Base-by-base conservation (phyloP, 2,113 vertebrate species). In the Lanius collurio region DNA sequence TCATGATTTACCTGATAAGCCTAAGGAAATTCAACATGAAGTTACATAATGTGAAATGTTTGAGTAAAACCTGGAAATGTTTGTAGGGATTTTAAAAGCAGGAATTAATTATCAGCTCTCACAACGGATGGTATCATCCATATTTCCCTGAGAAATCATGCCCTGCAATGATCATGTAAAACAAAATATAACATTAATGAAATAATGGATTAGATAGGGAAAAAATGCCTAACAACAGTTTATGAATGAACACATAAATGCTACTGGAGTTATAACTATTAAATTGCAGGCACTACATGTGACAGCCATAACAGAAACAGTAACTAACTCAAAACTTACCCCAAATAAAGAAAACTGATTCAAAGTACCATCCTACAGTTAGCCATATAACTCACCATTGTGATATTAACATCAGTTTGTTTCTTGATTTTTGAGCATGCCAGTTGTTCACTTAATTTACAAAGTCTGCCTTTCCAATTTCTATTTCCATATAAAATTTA, bases 71-170 rank as follows among this genome's bases (percentile, higher is more conserved):
- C 27, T 73, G 59, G 92, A 95, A 89, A 90, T 41, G 60, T 46
- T 37, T 78, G 13, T 28, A 65, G 75, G 5, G 2, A 70, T 77
- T 88, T 86, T 64, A 93, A 79, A 91, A 82, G 83, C 75, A 90
- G 24, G 64, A 89, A 83, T 81, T 92, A 86, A 15, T 78, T 91
- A 95, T 39, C 7, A 8, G 55, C 49, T 97, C 95, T 69, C 83
- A 83, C 78, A 86, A 77, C 0, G 0, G 62, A 87, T 47, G 55
- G 57, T 67, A 93, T 92, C 75, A 95, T 55, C 86, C 30, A 3
- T 63, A 93, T 90, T 87, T 96, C 95, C 95, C 96, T 97, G 95
- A 97, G 95, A 95, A 96, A 93, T 89, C 92, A 87, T 39, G 73
- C 60, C 80, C 59, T 87, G 85, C 74, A 89, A 94, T 42, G 82